Conservation (phyloP, 1,140 invertebrate genomes). For the Holotrichia oblita region DNA sequence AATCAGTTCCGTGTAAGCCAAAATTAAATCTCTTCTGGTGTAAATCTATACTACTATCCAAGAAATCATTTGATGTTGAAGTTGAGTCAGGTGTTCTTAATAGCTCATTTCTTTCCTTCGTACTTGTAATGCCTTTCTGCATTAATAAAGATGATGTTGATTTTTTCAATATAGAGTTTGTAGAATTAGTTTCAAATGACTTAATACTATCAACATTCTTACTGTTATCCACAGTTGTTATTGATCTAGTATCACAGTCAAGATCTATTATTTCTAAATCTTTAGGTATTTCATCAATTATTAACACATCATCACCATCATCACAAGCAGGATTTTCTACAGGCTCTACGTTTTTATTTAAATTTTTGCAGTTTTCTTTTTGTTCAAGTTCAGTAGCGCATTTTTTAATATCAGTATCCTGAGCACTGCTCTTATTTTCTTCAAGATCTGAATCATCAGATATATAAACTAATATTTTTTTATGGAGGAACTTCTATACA, state of each 20-base stretch:
- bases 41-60: slow-evolving; percentile 44
- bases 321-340: background rate
- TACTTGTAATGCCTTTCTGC: background rate
- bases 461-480: slow-evolving; percentile 22
- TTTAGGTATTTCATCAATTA: slow-evolving; percentile 6
- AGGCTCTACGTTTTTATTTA: background rate
- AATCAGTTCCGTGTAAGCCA: slow-evolving; percentile 53
- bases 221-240: background rate
- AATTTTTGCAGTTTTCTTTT: no score
- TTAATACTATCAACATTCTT: background rate
- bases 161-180: slow-evolving; percentile 37
- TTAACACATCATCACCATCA: slow-evolving; percentile 25
- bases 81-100: slow-evolving; percentile 46
- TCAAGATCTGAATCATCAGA: background rate
- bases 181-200: slow-evolving; percentile 27
- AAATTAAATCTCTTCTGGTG: slow-evolving; percentile 51
- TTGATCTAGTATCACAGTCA: slow-evolving; percentile 1
- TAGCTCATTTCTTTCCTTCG: slow-evolving; percentile 41
- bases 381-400: no score
- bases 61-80: slow-evolving; percentile 51
- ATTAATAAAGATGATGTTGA: background rate
- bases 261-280: slow-evolving; percentile 21
- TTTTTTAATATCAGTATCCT: background rate
- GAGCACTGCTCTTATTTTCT: background rate
- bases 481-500: slow-evolving; percentile 39